Conservation (phyloP, 2,797 vertebrate genomes). For the Dromococcyx pavoninus region DNA sequence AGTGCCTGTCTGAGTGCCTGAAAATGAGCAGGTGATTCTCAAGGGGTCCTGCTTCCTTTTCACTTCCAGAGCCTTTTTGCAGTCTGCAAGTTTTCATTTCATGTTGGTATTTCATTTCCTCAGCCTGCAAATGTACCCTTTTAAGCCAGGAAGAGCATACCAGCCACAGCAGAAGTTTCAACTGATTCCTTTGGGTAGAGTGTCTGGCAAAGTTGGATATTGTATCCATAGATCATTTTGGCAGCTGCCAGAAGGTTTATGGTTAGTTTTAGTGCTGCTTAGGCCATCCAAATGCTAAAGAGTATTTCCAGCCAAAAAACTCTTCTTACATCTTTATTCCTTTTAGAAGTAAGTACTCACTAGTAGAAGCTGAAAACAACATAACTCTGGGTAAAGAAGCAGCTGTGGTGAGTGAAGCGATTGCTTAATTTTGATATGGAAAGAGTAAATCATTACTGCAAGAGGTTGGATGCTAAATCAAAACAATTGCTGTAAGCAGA, state of each 20-base stretch:
- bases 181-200: not conserved
- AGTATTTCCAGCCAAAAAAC: not conserved
- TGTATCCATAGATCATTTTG: not conserved
- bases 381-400: not conserved
- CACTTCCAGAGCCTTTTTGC: not conserved
- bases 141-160: not conserved
- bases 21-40: not conserved
- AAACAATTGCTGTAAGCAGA: conserved; percentile 1
- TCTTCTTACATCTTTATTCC: not conserved
- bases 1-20: not conserved
- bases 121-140: not conserved
- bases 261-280: not conserved
- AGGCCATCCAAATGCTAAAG: not conserved
- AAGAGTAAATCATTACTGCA: not conserved
- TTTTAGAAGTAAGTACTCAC: not conserved
- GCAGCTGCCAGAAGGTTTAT: not conserved
- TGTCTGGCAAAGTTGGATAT: not conserved
- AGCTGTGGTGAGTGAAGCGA: not conserved
- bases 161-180: not conserved
- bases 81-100: not conserved
- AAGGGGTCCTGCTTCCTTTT: not conserved
- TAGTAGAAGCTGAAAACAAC: not conserved
- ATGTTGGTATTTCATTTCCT: not conserved
- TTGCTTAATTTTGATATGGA: not conserved
- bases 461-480: not conserved